Conservation (phyloP, 2,888 invertebrate genomes). For the Hartigia nigra region DNA sequence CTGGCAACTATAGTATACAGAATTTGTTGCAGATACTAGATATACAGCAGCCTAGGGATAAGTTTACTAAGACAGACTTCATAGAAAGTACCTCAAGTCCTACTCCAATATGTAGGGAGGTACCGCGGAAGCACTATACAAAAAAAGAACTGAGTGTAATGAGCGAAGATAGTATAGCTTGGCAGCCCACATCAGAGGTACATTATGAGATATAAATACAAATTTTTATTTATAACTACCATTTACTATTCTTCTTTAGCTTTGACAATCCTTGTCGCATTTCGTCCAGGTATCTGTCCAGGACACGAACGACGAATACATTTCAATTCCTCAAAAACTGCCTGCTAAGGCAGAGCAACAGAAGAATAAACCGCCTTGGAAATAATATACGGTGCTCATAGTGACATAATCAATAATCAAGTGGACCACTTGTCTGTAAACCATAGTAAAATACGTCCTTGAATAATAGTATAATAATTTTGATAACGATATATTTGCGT, state of each 20-base stretch:
- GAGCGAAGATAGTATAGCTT: constrained; percentile 54
- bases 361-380: constrained; percentile 62
- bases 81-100: constrained; percentile 43
- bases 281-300: constrained; percentile 43
- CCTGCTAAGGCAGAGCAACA: constrained; percentile 45
- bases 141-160: constrained; percentile 53
- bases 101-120: constrained; percentile 50
- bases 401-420: neutral
- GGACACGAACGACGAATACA: constrained; percentile 49
- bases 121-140: constrained; percentile 55
- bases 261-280: neutral
- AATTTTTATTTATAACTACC: neutral
- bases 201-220: neutral
- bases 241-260: neutral
- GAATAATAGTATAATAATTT: constrained; percentile 8
- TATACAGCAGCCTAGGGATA: constrained; percentile 54
- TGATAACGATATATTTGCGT: neutral
- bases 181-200: constrained; percentile 55
- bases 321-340: constrained; percentile 50
- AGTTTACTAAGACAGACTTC: constrained; percentile 32
- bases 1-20: neutral
- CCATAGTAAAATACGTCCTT: neutral
- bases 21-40: constrained; percentile 51
- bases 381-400: constrained; percentile 44
- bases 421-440: constrained; percentile 19